Percentiles rank a stretch among this genome's conserved stretches.
phyloP scores from a whole-genome alignment of 2,113 vertebrate species.

The Tyto alba region DNA sequence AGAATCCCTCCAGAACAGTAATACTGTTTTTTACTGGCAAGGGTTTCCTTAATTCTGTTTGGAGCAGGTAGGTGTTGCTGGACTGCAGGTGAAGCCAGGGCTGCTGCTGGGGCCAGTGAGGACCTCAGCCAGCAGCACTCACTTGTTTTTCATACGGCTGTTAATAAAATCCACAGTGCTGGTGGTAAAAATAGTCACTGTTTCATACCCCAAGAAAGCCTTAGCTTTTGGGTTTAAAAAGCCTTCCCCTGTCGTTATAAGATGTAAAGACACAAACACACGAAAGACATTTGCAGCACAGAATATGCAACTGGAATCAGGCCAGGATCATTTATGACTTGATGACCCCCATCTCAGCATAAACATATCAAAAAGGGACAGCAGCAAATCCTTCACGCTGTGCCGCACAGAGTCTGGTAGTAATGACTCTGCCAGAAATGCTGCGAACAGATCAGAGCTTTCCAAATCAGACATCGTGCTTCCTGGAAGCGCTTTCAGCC shows the following conservation, averaged over 20 bases:
- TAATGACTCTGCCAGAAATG: neutral
- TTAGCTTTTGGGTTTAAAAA: neutral
- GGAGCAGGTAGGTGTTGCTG: neutral
- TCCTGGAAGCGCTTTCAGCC: constrained; percentile 2
- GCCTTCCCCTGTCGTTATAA: neutral
- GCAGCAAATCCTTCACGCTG: neutral
- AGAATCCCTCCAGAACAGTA: neutral
- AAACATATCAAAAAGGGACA: neutral
- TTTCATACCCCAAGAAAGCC: neutral
- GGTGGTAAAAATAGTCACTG: neutral
- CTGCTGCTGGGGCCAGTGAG: neutral
- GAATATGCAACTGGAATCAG: neutral
- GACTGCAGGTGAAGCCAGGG: neutral
- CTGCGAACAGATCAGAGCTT: neutral
- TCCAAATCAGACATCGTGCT: neutral
- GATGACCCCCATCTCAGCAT: neutral
- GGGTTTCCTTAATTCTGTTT: neutral
- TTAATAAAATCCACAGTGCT: neutral
- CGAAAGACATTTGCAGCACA: neutral
- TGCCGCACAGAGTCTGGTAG: neutral
- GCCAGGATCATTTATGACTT: neutral
- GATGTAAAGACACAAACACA: neutral
- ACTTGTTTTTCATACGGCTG: neutral
- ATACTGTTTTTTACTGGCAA: neutral
- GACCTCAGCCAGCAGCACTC: neutral